Conservation (phyloP, 2,797 vertebrate genomes). For the Gymnothorax reevesii region DNA sequence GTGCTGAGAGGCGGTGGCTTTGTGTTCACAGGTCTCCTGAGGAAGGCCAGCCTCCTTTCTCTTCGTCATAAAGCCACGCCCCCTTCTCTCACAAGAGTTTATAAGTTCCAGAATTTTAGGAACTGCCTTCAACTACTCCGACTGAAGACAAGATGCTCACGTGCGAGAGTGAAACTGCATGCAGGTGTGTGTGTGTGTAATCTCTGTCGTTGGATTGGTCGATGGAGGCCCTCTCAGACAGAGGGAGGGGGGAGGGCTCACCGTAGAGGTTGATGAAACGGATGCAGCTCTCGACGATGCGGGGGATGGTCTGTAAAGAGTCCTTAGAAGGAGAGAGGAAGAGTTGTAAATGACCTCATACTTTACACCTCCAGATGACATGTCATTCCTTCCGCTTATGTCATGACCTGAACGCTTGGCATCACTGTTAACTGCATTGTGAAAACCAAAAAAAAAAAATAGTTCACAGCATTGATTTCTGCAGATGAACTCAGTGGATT, state of each 20-base stretch:
- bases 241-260: constrained; percentile 60
- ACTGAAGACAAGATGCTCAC: neutral
- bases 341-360: too few species aligned
- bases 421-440: too few species aligned
- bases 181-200: neutral
- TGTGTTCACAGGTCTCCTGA: neutral
- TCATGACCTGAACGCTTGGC: neutral
- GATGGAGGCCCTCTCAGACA: neutral
- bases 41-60: neutral
- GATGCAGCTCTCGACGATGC: constrained; percentile 97
- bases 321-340: constrained; percentile 70
- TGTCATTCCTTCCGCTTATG: neutral
- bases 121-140: neutral
- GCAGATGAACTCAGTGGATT: neutral
- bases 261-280: constrained; percentile 97
- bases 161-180: too few species aligned
- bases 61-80: neutral
- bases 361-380: neutral
- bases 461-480: neutral
- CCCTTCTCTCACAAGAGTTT: neutral
- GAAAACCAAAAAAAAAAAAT: too few species aligned
- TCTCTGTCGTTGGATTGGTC: neutral
- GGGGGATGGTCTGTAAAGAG: constrained; percentile 91
- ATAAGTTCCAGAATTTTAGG: neutral
- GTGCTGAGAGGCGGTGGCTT: neutral